Base-by-base conservation (phyloP, 1,140 invertebrate species). In the Aphaenogaster ashmeadi region DNA sequence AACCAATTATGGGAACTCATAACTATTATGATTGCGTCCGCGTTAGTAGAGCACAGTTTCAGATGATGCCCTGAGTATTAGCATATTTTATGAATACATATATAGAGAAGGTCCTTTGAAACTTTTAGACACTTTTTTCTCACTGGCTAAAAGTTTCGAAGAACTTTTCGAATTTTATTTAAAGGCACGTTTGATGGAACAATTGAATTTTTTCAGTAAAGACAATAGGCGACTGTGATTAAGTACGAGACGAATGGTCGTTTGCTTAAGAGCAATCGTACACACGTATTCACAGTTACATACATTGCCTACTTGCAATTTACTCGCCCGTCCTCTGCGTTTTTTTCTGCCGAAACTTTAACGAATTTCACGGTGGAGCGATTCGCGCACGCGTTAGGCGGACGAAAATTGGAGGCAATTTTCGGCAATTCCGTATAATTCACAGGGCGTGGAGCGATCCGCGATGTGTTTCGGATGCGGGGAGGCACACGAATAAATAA, bases 361-460 rank as follows among this genome's bases (percentile, higher is more conserved):
- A 27, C 80, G 80, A 62, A 62, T 60, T 60, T 62, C 41, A 74
- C 8, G 58, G 15, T 50, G 11, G 5, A 60, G 44, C 41, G 44
- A 62, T 84, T 21, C 69, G 66, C 21, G 50, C 47, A 44, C 47
- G 41, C 52, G 62, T 62, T 66, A 50, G 67, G 27, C 47, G 81
- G 47, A 86, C 86, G 85, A 84, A 92, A 91, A 92, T 90, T 91
- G 89, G 64, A 47, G 44, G 74, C 72, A 90, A 92, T 92, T 91
- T 88, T 88, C 89, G 89, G 69, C 87, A 90, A 84, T 90, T 78
- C 41, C 66, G 78, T 67, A 75, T 91, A 91, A 91, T 88, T 91
- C 89, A 69, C 60, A 47, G 83, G 90, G 87, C 87, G 87, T 90
- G 71, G 72, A 81, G 41, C 64, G 44, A 41, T 21, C 18, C 75